Evolutionary conservation across 2,888 invertebrate species (phyloP), one percentile per base, ranked within the genome.

Genomic region (Oxystoma pomonae): DNA sequence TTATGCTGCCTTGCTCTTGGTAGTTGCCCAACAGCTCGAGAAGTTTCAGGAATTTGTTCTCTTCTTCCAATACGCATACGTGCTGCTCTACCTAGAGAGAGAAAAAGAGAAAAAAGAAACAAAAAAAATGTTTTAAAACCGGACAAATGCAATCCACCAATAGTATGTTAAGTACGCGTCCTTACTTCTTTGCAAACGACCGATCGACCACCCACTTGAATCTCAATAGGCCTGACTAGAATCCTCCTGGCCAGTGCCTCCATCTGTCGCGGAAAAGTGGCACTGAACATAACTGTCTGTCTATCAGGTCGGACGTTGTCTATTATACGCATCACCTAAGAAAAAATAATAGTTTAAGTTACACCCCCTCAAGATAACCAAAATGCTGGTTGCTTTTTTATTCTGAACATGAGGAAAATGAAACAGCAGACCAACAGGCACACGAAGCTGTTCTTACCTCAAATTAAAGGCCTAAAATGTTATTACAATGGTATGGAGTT

Each of bases 191-290:
- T 96, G 81, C 98, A 98, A 0, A 99, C 99, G 1, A 99, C 90
- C 65, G 96, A 97, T 52, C 98, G 85, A 0, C 98, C 98, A 16
- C 77, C 76, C 1, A 98, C 98, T 83, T 94, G 94, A 21, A 99
- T 94, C 83, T 99, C 99, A 53, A 99, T 91, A 0, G 99, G 99
- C 78, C 94, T 93, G 70, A 90, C 91, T 3, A 99, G 82, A 72
- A 98, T 96, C 69, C 96, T 86, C 18, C 98, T 84, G 0, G 99
- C 99, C 12, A 99, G 82, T 0, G 98, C 98, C 80, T 99, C 99
- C 98, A 99, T 99, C 82, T 97, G 97, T 0, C 98, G 85, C 0
- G 99, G 99, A 79, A 99, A 99, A 0, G 99, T 99, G 0, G 99
- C 99, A 71, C 96, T 97, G 80, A 99, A 99, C 89, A 99, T 92